A percentile compares a stretch with the other conserved stretches of the same genome.
Conservation (phyloP, 2,113 vertebrate genomes). For the Mus pahari region DNA sequence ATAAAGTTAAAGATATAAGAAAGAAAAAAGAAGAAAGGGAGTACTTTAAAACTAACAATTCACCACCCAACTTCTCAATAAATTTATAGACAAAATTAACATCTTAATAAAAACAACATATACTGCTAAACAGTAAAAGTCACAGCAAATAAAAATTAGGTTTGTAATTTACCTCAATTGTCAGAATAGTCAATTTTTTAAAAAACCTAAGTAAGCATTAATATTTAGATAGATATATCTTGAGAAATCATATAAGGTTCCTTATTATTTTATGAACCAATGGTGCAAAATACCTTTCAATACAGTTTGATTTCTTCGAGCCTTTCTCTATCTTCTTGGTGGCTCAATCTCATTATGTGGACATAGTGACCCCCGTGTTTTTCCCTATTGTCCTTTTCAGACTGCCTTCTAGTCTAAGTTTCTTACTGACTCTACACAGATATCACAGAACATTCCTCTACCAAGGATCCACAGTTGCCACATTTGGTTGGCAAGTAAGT, state of each 20-base stretch:
- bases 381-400: neutral
- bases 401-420: neutral
- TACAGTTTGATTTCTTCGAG: neutral
- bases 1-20: too few relatives aligned
- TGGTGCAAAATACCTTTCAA: neutral
- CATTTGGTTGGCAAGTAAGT: neutral
- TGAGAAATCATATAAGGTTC: neutral
- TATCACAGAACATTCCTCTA: neutral
- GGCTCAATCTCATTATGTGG: neutral
- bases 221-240: neutral
- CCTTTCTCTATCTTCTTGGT: neutral
- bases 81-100: neutral
- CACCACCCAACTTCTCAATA: neutral
- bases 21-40: too few relatives aligned
- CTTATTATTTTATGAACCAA: neutral
- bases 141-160: neutral
- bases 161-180: neutral
- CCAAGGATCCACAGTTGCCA: neutral
- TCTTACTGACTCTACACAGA: neutral
- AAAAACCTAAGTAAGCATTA: conserved; percentile 27
- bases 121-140: neutral
- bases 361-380: neutral
- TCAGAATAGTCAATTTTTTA: neutral
- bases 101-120: neutral
- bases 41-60: neutral